Conservation (phyloP, 2,888 invertebrate genomes). For the Allolobophora icterica region DNA sequence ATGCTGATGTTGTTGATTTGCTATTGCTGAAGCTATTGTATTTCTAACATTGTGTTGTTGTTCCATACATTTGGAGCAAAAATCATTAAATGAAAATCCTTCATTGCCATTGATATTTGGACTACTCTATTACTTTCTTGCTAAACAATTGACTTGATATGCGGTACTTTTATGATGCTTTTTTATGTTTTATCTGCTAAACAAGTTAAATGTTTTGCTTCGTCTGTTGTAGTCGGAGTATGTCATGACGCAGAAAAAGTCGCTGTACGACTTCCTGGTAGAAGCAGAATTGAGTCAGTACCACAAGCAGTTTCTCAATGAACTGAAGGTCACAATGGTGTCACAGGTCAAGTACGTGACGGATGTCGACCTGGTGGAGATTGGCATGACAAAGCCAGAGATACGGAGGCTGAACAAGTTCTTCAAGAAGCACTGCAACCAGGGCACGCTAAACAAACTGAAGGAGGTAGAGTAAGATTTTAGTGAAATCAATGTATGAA, state of each 20-base stretch:
- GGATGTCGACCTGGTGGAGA: constrained; percentile 86
- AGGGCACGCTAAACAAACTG: constrained; percentile 88
- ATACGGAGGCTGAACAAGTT: constrained; percentile 90
- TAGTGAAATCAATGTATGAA: background rate
- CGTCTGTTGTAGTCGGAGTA: background rate
- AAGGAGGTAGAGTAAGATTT: constrained; percentile 72
- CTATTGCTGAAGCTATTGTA: background rate
- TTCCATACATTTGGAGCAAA: background rate
- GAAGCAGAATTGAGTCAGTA: constrained; percentile 94
- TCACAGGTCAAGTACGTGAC: constrained; percentile 84
- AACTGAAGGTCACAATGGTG: constrained; percentile 74
- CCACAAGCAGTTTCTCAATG: constrained; percentile 78
- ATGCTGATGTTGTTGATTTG: background rate
- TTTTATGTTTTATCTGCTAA: background rate
- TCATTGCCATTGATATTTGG: background rate
- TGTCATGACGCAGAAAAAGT: constrained; percentile 46
- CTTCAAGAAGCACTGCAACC: constrained; percentile 90
- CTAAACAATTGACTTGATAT: background rate
- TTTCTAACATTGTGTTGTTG: background rate
- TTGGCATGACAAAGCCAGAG: constrained; percentile 95
- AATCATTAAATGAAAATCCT: background rate
- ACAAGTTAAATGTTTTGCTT: background rate
- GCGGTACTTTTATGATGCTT: background rate
- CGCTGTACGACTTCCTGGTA: constrained; percentile 81
- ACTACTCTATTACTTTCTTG: background rate